Percentiles rank a stretch among this genome's conserved stretches.
Conservation (phyloP, 2,888 invertebrate genomes). For the Drosophila testacea region DNA sequence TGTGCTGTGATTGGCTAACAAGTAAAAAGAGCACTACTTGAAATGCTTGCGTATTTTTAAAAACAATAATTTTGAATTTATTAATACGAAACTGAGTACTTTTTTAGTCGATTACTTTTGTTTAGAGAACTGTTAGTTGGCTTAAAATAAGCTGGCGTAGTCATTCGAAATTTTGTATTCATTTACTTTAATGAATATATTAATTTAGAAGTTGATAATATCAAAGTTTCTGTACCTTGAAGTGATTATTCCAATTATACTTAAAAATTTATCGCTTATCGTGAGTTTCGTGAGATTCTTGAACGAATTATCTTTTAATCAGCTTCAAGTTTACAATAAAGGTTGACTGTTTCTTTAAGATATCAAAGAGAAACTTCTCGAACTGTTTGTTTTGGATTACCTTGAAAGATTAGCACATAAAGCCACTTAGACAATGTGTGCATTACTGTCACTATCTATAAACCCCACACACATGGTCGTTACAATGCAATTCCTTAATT, state of each 20-base stretch:
- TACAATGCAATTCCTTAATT: conserved; percentile 58
- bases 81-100: background rate
- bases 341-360: background rate
- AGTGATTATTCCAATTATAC: background rate
- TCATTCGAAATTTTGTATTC: no score
- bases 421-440: conserved; percentile 14
- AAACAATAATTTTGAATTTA: no score
- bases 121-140: no score
- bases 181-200: no score
- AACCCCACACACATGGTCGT: conserved; percentile 2
- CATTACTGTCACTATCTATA: conserved; percentile 50
- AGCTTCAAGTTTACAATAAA: background rate
- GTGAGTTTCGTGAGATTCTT: background rate
- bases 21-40: background rate
- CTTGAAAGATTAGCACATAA: conserved; percentile 4
- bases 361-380: background rate
- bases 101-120: background rate
- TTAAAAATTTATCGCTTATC: background rate
- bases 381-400: conserved; percentile 9
- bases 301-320: background rate
- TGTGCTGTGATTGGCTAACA: background rate
- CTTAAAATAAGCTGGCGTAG: no score
- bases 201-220: no score
- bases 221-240: no score
- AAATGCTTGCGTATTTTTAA: no score